Base-by-base conservation (phyloP, 1,140 invertebrate species). In the Spodoptera frugiperda region DNA sequence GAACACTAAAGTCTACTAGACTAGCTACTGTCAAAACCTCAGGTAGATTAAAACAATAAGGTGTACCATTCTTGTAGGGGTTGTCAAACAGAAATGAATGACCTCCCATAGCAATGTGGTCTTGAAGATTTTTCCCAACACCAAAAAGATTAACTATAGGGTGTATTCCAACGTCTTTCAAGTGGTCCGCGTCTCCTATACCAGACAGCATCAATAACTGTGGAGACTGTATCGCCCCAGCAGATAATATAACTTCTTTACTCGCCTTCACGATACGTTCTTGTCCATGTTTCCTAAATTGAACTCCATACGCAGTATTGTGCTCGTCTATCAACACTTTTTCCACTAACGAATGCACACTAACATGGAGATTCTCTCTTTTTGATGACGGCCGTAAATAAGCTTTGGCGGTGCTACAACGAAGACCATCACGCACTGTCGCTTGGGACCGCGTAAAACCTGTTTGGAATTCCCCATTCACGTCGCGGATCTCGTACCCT, bases 121-220 rank as follows among this genome's bases (percentile, higher is more conserved):
- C 97, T 89, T 97, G 97, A 5, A 98, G 93, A 93, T 98, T 98
- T 74, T 95, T 87, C 0, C 98, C 98, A 0, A 98, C 97, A 0
- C 97, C 97, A 0, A 97, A 96, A 44, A 96, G 89, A 86, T 97
- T 90, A 1, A 94, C 85, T 63, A 95, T 83, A 2, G 91, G 85
- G 68, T 88, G 82, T 17, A 98, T 96, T n/a, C 95, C 94, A 9
- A 96, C 80, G 70, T 96, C 91, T 73, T 95, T 87, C 10, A 97
- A 89, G 83, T 98, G 96, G 4, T 95, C 89, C 5, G 81, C 86
- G 0, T 97, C 97, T 3, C 98, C 98, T 39, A 96, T 90, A 1
- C 97, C 97, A 1, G 97, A 97, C 4, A 98, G 87, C 97, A 98
- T 97, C 39, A 98, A 89, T 3, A 98, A 81, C 82, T 98, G 97